Conservation (phyloP, 1,140 invertebrate genomes). For the Drosophila pandora region DNA sequence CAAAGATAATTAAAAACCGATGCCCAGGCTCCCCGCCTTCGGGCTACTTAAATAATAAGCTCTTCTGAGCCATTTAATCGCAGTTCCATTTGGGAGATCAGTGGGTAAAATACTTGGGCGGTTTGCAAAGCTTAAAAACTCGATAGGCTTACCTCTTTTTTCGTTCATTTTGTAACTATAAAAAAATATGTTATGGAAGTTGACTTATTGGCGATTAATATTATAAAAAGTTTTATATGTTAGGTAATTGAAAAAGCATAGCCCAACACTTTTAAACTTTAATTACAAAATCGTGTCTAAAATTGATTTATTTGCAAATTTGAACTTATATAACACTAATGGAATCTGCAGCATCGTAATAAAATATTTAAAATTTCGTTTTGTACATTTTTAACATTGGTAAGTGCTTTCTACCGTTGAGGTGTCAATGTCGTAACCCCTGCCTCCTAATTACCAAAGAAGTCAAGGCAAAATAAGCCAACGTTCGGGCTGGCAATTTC, state of each 20-base stretch:
- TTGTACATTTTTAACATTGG: neutral
- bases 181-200: neutral
- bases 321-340: neutral
- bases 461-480: conserved; percentile 39
- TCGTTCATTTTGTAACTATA: neutral
- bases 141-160: conserved; percentile 1
- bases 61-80: conserved; percentile 26
- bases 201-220: neutral
- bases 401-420: conserved; percentile 16
- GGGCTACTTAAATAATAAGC: conserved; percentile 17
- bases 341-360: neutral
- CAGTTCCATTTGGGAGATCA: neutral
- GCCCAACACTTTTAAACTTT: neutral
- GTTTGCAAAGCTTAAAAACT: neutral
- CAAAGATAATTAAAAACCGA: conserved; percentile 74
- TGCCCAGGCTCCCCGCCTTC: conserved; percentile 25
- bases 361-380: conserved; percentile 10
- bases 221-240: too few relatives aligned
- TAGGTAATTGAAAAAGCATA: too few relatives aligned
- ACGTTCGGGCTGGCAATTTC: conserved; percentile 60
- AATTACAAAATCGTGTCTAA: neutral
- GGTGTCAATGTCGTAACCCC: conserved; percentile 58
- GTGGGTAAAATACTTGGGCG: neutral
- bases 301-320: neutral
- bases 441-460: conserved; percentile 62